phyloP scores from a whole-genome alignment of 1,140 invertebrate genomes.

The Bombus fervidus region DNA sequence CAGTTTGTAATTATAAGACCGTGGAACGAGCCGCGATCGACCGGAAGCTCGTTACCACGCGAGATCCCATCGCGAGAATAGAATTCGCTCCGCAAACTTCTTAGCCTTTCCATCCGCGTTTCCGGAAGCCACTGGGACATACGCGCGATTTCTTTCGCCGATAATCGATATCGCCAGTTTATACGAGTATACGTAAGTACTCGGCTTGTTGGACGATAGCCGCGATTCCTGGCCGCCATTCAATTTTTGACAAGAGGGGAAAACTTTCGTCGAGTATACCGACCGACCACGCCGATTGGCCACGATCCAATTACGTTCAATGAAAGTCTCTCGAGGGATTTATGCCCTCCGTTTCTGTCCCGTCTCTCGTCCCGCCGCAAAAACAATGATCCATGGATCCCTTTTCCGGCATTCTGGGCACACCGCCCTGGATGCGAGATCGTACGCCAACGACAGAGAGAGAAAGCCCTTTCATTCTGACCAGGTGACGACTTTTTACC shows the following conservation, averaged over 20 bases:
- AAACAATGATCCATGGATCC: constrained; percentile 69
- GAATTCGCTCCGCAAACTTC: constrained; percentile 3
- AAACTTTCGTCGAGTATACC: constrained; percentile 41
- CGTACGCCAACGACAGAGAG: neutral
- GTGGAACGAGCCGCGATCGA: constrained; percentile 33
- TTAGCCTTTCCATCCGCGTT: neutral
- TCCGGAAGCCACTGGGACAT: neutral
- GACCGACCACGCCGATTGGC: constrained; percentile 54
- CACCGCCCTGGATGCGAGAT: constrained; percentile 16
- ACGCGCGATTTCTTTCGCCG: constrained; percentile 1
- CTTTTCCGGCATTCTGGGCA: constrained; percentile 60
- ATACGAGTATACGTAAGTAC: neutral
- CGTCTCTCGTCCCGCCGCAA: constrained; percentile 43
- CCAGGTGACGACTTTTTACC: constrained; percentile 49
- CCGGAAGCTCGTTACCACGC: constrained; percentile 46
- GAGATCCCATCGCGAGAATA: constrained; percentile 44
- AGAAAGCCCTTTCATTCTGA: constrained; percentile 8
- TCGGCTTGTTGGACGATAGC: neutral
- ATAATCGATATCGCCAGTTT: constrained; percentile 2
- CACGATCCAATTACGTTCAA: constrained; percentile 68
- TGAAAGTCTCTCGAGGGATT: constrained; percentile 69
- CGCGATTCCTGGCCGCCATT: constrained; percentile 45
- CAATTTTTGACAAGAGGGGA: constrained; percentile 50
- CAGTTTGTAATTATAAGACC: constrained; percentile 41
- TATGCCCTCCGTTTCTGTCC: constrained; percentile 55